Conservation (phyloP, 2,113 vertebrate genomes). For the Psephotus haematonotus region DNA sequence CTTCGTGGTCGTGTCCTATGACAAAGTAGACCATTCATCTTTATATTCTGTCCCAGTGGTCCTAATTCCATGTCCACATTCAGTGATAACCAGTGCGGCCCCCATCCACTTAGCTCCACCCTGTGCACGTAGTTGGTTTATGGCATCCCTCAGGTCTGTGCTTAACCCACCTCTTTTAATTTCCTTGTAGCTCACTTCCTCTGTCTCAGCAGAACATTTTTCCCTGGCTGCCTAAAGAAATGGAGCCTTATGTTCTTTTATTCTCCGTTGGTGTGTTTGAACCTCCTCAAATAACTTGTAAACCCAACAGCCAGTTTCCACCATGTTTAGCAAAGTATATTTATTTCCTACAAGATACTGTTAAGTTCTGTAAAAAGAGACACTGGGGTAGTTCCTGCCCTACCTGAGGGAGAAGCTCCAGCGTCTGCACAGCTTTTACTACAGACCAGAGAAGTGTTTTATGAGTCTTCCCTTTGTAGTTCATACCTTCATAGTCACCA, state of each 20-base stretch:
- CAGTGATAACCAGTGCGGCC: neutral
- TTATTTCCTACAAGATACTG: neutral
- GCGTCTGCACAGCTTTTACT: neutral
- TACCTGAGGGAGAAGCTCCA: neutral
- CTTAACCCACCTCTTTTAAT: neutral
- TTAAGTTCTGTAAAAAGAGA: neutral
- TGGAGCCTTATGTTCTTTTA: neutral
- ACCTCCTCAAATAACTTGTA: neutral
- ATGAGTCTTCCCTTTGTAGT: neutral
- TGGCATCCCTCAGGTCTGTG: neutral
- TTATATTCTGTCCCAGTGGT: neutral
- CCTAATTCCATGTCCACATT: neutral
- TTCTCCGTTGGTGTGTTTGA: neutral
- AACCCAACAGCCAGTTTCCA: neutral
- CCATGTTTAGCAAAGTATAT: neutral
- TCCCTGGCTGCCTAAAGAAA: neutral
- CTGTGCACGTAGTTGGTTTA: rapidly evolving
- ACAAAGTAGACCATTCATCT: neutral
- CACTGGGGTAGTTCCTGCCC: neutral
- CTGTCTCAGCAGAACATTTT: neutral
- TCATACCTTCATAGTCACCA: neutral
- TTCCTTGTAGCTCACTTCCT: neutral
- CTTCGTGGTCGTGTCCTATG: neutral
- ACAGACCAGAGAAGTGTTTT: neutral
- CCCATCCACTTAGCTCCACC: neutral